Conservation (phyloP, 2,888 invertebrate species). For the Epistrophe grossulariae region DNA sequence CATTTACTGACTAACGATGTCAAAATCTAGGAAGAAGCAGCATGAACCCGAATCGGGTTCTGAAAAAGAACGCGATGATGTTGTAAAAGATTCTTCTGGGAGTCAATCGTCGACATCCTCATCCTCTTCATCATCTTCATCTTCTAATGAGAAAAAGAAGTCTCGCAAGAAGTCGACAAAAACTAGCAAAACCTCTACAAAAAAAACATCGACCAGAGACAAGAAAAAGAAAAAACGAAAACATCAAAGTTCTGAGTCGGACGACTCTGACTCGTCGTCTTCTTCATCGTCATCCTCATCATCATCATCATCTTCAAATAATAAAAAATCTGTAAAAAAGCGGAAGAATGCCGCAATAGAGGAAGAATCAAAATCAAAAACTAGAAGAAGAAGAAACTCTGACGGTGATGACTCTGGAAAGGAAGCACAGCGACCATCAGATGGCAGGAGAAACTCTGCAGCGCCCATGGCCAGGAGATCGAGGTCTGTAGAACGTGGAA, state of each 20-base stretch:
- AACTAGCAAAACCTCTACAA: conserved; percentile 39
- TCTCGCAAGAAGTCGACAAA: conserved; percentile 29
- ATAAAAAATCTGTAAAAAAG: conserved; percentile 26
- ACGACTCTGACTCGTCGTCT: conserved; percentile 48
- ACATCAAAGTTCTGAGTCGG: conserved; percentile 62
- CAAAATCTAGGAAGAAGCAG: conserved; percentile 62
- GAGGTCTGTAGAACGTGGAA: conserved; percentile 47
- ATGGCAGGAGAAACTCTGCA: conserved; percentile 35
- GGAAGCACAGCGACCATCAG: conserved; percentile 22
- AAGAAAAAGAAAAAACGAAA: conserved; percentile 61
- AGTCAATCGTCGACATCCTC: conserved; percentile 72
- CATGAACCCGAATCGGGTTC: conserved; percentile 43
- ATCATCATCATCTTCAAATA: conserved; percentile 4
- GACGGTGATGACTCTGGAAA: conserved; percentile 12
- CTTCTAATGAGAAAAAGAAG: conserved; percentile 35
- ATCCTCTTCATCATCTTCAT: conserved; percentile 59
- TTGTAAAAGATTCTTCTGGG: conserved; percentile 25
- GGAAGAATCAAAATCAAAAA: conserved; percentile 35
- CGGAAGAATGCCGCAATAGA: conserved; percentile 2
- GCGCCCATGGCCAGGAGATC: background rate
- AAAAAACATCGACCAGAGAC: conserved; percentile 9
- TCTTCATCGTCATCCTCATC: conserved; percentile 59
- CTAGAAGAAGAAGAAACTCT: conserved; percentile 15
- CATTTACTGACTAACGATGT: conserved; percentile 28
- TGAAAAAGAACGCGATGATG: conserved; percentile 4